Evolutionary conservation across 2,113 vertebrate species (phyloP), one percentile per base, ranked within the genome.

Genomic region (Malurus elegans): DNA sequence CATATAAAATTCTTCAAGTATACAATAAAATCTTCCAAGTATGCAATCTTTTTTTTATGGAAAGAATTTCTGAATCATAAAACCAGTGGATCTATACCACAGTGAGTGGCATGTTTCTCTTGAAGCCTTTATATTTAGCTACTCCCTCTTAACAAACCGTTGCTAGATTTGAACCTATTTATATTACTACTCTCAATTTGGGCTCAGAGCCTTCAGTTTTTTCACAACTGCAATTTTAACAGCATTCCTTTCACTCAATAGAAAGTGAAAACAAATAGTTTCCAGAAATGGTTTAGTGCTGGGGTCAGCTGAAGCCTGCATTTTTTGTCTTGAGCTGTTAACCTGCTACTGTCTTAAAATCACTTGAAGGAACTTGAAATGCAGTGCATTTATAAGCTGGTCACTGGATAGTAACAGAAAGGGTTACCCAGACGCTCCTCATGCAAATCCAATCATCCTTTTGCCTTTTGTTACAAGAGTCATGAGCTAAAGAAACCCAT

Each of bases 401-500:
- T 58, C 50, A 44, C 24, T 48, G 32, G 8, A 18, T 21, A 62
- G 70, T 85, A 75, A 50, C 28, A 67, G 64, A 86, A 94, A 62
- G 90, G 58, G 79, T 94, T 95, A 93, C 54, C 34, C 62, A 72
- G 50, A 24, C 54, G 45, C 45, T 79, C 42, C 71, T 47, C 34
- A 14, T 5, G 8, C 38, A 88, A 92, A 86, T 25, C 50, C 74
- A 72, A 50, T 92, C 60, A 78, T 92, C 42, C 69, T 54, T 73
- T 61, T 57, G 60, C 85, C 54, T 88, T 95, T 85, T 90, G 71
- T 83, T 86, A 44, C 18, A 60, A 78, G 54, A 86, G n/a, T 88
- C 80, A 92, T 88, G 82, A 94, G 81, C 71, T 94, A 90, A 90
- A 88, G 87, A 86, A 92, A 92, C 73, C 50, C 86, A 62, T 94